phyloP scores from a whole-genome alignment of 2,797 vertebrate genomes.

The Ctenochaetus hawaiiensis region DNA sequence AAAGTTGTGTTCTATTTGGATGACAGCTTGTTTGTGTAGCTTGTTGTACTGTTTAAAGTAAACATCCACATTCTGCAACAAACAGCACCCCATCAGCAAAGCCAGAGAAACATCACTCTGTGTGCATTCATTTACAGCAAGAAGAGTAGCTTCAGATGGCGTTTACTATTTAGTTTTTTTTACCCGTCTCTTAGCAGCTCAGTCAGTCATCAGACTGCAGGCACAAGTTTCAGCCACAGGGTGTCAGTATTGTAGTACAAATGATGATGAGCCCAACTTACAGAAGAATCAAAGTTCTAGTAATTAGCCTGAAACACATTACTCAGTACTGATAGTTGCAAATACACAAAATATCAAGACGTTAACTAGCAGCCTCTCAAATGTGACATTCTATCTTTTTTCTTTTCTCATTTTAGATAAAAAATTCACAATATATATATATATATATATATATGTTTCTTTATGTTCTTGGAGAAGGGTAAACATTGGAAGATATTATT shows the following conservation, averaged over 20 bases:
- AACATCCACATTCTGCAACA: not conserved
- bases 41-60: not conserved
- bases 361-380: not conserved
- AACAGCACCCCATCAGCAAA: not conserved
- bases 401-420: not conserved
- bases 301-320: not conserved
- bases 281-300: not conserved
- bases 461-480: no score
- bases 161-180: not conserved
- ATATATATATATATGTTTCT: no score
- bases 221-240: conserved; percentile 55
- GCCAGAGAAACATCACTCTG: not conserved
- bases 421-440: not conserved
- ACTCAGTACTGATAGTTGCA: not conserved
- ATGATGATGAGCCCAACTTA: not conserved
- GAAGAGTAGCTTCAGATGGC: not conserved
- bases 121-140: not conserved
- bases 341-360: not conserved
- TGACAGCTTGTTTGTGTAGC: not conserved
- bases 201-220: not conserved
- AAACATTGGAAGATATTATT: no score
- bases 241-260: conserved; percentile 52
- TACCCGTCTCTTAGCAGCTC: not conserved
- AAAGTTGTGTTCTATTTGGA: not conserved
- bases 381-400: not conserved